Evolutionary conservation across 1,140 invertebrate genomes (phyloP).

Genomic region (Drosophila varians): DNA sequence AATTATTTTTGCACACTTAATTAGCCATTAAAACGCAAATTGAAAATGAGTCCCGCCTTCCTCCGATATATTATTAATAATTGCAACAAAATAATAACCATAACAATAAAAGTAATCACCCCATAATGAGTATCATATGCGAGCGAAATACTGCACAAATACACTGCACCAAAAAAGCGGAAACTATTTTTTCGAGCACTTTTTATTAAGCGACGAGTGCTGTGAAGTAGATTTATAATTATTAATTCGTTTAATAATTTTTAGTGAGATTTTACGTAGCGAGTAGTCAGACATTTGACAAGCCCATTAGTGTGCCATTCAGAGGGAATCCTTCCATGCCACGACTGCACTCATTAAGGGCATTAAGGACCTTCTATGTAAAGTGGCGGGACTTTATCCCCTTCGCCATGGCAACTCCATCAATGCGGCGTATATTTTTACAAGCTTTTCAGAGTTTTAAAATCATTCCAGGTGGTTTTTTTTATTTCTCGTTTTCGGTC

Average conservation of each 20-base stretch:
- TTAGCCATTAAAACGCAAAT: constrained; percentile 80
- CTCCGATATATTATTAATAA: constrained; percentile 69
- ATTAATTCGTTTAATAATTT: constrained; percentile 40
- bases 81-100: constrained; percentile 60
- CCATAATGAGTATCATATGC: constrained; percentile 72
- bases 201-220: neutral
- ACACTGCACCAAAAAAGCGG: neutral
- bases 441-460: constrained; percentile 54
- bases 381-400: constrained; percentile 46
- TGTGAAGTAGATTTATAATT: constrained; percentile 11
- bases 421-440: constrained; percentile 68
- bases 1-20: constrained; percentile 81
- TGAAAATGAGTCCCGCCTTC: constrained; percentile 56
- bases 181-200: neutral
- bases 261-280: constrained; percentile 16
- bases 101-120: constrained; percentile 73
- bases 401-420: constrained; percentile 66
- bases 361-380: constrained; percentile 72
- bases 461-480: constrained; percentile 12
- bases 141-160: neutral
- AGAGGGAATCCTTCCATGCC: constrained; percentile 41
- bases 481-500: constrained; percentile 6
- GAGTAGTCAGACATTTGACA: constrained; percentile 27
- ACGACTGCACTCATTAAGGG: constrained; percentile 63
- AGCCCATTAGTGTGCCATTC: constrained; percentile 42